Evolutionary conservation across 2,888 invertebrate species (phyloP).

Genomic region (Philopedon plagiatum): DNA sequence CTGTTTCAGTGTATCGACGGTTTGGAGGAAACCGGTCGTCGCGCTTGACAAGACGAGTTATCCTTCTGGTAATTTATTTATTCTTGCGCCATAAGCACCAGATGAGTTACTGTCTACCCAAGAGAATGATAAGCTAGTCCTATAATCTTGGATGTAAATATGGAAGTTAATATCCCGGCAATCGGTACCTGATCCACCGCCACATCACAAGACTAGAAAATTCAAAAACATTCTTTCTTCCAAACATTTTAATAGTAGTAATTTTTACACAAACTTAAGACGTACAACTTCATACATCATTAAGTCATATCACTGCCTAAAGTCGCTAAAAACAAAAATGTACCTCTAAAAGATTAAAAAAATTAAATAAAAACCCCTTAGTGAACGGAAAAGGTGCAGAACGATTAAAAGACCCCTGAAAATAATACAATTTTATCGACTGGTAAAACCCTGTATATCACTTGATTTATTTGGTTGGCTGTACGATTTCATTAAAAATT

Average conservation of each 20-base stretch:
- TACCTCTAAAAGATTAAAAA: conserved; percentile 64
- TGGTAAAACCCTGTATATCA: neutral
- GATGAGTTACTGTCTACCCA: no score
- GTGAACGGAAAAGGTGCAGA: conserved; percentile 36
- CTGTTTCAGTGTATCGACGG: no score
- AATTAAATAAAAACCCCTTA: conserved; percentile 55
- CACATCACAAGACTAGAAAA: conserved; percentile 7
- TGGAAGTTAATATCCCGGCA: no score
- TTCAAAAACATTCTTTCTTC: conserved; percentile 36
- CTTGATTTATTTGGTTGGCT: neutral
- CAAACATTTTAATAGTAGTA: conserved; percentile 50
- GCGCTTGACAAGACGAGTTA: no score
- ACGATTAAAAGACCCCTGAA: conserved; percentile 2
- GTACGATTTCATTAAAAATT: neutral
- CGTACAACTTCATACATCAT: conserved; percentile 47
- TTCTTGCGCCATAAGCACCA: no score
- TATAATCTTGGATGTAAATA: no score
- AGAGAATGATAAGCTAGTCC: no score
- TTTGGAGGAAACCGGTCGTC: no score
- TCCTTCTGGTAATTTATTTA: no score
- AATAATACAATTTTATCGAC: conserved; percentile 1
- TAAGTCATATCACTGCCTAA: conserved; percentile 50
- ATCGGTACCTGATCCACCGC: neutral
- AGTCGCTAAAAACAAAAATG: conserved; percentile 58
- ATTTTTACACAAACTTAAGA: conserved; percentile 49